Evolutionary conservation across 2,797 vertebrate genomes (phyloP), one percentile per base, ranked within the genome.

Genomic region (Rhynchonycteris naso): DNA sequence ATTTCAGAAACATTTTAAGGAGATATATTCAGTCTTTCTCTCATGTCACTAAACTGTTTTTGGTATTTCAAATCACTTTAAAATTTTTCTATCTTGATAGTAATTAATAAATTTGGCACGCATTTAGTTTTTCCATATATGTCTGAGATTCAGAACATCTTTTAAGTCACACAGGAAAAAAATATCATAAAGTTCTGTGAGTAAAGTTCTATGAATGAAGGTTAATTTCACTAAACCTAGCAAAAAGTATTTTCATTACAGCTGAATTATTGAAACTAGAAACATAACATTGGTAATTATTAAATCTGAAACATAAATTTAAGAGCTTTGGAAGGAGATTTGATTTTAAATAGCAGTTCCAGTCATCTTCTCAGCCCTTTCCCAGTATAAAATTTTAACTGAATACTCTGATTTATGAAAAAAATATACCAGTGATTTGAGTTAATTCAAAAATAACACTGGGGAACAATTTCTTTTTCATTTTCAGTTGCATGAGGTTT

Each of bases 251-350:
- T 89, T 91, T 88, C 30, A 75, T 92, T 94, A n/a, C 15, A 65
- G 30, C 94, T 83, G 89, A 92, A 94, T 95, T 91, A 28, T 89
- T 95, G 14, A 88, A 85, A 94, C 92, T 72, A 22, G n/a, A 94
- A 90, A 78, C n/a, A 47, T 35, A 54, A 11, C 21, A 85, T 88
- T 82, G 89, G 83, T 68, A 89, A 50, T 88, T 95, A 30, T 69
- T 74, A 43, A 76, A 43, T 78, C 58, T 83, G 43, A 97, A 95
- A 75, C 22, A 94, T 54, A 93, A 84, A 85, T 89, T 91, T 72
- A 90, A 91, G n/a, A 69, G 52, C 33, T 90, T 85, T 88, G 74
- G 69, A 85, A 58, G n/a, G 52, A 93, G n/a, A 69, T 91, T 91
- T 93, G 61, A 76, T 74, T 83, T 94, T 68, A 65, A 65, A 82